These are phyloP conservation scores for Stomatorhinus ivindoensis DNA, from an alignment of 2,113 vertebrate genomes.

Conservation along the genomic window DNA sequence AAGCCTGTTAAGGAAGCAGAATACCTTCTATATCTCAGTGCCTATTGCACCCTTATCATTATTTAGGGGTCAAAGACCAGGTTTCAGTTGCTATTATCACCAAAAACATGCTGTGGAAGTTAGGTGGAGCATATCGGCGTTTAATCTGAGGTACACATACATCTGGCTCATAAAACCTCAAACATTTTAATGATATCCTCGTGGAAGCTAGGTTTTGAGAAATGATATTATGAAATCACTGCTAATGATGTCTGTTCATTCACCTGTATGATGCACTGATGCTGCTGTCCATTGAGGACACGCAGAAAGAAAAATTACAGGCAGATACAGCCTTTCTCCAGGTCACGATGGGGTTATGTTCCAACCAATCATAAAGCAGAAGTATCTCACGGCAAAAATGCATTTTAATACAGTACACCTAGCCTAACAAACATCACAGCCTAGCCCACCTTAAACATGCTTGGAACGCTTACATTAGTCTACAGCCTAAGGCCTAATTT, in stretches of 20 bases:
- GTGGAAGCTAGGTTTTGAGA: background rate
- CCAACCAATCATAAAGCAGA: no score
- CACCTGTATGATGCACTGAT: background rate
- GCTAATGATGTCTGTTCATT: background rate
- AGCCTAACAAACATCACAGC: no score
- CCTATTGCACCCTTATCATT: background rate
- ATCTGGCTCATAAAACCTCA: background rate
- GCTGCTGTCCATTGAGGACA: background rate
- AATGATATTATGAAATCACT: background rate
- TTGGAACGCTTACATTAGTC: no score
- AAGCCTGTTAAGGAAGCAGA: background rate
- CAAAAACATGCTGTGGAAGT: background rate
- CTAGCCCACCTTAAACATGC: no score
- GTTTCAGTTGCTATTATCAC: background rate
- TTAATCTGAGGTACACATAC: background rate
- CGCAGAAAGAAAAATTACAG: background rate
- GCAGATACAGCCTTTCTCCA: background rate
- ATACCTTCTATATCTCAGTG: background rate
- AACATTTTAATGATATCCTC: background rate
- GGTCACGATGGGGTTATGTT: no score
- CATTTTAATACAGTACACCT: no score
- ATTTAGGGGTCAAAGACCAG: background rate
- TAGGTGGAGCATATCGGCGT: background rate
- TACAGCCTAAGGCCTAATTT: no score
- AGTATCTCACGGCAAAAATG: no score